Conservation (phyloP, 30 jellyfish, hydroid and myxozoan species). For the Catostylus mosaicus region DNA sequence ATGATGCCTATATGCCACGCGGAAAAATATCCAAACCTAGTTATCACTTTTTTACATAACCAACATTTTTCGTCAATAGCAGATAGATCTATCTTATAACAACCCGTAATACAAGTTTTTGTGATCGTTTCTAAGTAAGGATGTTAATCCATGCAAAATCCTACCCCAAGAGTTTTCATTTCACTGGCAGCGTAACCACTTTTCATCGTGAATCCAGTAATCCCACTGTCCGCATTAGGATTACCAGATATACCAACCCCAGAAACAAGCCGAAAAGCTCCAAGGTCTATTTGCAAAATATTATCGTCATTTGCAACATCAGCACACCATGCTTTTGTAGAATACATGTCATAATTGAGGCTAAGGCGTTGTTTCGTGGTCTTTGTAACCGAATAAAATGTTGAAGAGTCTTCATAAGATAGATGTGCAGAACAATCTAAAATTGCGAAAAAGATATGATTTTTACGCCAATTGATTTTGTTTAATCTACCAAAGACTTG, state of each 20-base stretch:
- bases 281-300: not conserved
- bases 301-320: not conserved
- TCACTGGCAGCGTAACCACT: not conserved
- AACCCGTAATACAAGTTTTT: too few relatives aligned
- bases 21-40: too few relatives aligned
- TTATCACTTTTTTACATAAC: too few relatives aligned
- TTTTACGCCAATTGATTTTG: too few relatives aligned
- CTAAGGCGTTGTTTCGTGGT: not conserved
- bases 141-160: too few relatives aligned
- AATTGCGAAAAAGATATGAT: not conserved
- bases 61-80: too few relatives aligned
- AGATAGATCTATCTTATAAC: too few relatives aligned
- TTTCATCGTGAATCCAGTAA: conserved; percentile 30
- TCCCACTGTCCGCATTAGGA: conserved; percentile 44
- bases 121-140: too few relatives aligned
- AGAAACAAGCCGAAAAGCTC: conserved; percentile 22
- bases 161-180: conserved; percentile 22
- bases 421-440: conserved; percentile 23
- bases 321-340: conserved; percentile 37
- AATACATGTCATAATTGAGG: conserved; percentile 6
- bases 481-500: too few relatives aligned
- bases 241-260: conserved; percentile 34
- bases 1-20: too few relatives aligned
- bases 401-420: not conserved
- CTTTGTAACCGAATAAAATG: not conserved